Evolutionary conservation across 2,888 invertebrate species (phyloP).

Genomic region (Crepidodera aurea): DNA sequence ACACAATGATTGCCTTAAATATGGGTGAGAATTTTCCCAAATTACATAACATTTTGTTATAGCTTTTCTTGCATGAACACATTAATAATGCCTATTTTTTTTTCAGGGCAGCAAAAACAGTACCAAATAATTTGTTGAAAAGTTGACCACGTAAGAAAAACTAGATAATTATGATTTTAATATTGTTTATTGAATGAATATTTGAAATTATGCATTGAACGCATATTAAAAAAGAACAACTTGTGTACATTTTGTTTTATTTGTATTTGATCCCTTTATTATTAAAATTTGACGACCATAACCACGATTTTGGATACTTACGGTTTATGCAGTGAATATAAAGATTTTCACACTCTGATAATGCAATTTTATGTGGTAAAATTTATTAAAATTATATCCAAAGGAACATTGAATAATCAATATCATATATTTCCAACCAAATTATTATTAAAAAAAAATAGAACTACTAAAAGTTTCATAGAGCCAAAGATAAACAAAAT

Average conservation of each 20-base stretch:
- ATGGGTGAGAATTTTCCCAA: constrained; percentile 53
- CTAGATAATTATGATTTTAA: constrained; percentile 24
- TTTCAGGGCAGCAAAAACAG: constrained; percentile 58
- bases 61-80: background rate
- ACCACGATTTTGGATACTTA: too few relatives aligned
- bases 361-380: too few relatives aligned
- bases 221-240: constrained; percentile 22
- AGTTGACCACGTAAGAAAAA: constrained; percentile 53
- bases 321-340: too few relatives aligned
- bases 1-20: constrained; percentile 83
- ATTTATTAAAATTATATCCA: too few relatives aligned
- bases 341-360: too few relatives aligned
- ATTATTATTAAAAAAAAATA: too few relatives aligned
- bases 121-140: constrained; percentile 55
- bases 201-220: constrained; percentile 11
- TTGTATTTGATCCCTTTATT: too few relatives aligned
- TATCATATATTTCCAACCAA: too few relatives aligned
- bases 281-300: too few relatives aligned
- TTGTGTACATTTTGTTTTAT: constrained; percentile 15
- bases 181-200: constrained; percentile 9
- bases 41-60: background rate
- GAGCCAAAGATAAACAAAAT: too few relatives aligned
- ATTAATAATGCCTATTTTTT: constrained; percentile 30
- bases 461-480: too few relatives aligned
- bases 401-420: too few relatives aligned